Evolutionary conservation across 2,113 vertebrate species (phyloP), one percentile per base, ranked within the genome.

Genomic region (Jaculus jaculus): DNA sequence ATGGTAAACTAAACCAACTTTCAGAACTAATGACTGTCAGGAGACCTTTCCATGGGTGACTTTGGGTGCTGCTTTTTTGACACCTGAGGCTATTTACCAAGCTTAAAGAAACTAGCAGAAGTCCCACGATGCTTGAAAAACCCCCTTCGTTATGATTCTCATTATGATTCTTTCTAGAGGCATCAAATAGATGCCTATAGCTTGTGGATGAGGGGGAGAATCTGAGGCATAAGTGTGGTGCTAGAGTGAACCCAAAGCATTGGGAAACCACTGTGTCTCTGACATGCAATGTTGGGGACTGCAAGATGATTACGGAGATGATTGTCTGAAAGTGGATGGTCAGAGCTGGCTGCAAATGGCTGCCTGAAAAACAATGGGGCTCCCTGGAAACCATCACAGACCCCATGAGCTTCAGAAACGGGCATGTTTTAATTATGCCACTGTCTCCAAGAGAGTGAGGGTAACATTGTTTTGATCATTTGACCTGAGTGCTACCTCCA

Each of bases 191-290:
- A 92, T 90, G 24, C 51, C 73, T 65, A 32, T 58, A 58, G 72
- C 83, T 92, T 85, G 89, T 81, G 91, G 74, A 74, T 82, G 42
- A 93, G 30, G 7, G 1, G 16, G 24, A 26, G 13, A 85, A 30
- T 71, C n/a, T 85, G 87, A 91, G 85, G 30, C 54, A 47, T 85
- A 82, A 79, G 39, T 68, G 32, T 34, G 66, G 34, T 61, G 42
- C 66, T 84, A 4, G 73, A 87, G 94, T 23, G 37, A 91, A 65
- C 79, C 69, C 77, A 68, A 32, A 78, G 26, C 80, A 66, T 94
- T 92, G 95, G n/a, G 69, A 94, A 96, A 87, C 21, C 73, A 74
- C 39, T 89, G 12, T 86, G n/a, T 84, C 65, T 83, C 13, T 95
- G 73, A 42, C 91, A 94, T 82, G 79, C 63, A 93, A 90, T 90